Conservation (phyloP, 1,140 invertebrate genomes). For the Tribolium castaneum region DNA sequence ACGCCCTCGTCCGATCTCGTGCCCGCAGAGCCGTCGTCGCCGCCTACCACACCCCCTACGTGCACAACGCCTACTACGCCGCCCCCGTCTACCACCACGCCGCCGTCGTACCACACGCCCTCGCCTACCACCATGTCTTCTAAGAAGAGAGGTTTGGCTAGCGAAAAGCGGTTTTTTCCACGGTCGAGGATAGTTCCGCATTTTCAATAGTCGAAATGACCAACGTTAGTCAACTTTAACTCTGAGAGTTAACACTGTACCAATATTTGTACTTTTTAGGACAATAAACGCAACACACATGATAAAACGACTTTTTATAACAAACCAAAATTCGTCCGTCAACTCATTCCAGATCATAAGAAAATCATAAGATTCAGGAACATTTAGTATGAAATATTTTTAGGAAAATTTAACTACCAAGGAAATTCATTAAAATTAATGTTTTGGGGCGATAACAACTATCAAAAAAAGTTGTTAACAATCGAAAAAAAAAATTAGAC, state of each 20-base stretch:
- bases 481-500: too few species aligned
- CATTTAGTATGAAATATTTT: too few species aligned
- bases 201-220: conserved; percentile 22
- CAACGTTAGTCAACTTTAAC: conserved; percentile 29
- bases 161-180: conserved; percentile 11
- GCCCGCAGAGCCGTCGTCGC: conserved; percentile 34
- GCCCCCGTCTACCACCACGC: conserved; percentile 60
- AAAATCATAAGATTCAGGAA: too few species aligned
- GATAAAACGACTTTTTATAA: background rate
- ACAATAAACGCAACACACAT: background rate
- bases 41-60: conserved; percentile 49
- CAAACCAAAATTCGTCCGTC: too few species aligned
- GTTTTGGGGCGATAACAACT: too few species aligned
- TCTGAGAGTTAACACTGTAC: conserved; percentile 24
- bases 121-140: conserved; percentile 62
- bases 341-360: too few species aligned
- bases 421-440: too few species aligned
- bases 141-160: conserved; percentile 51
- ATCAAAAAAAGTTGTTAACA: too few species aligned
- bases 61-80: conserved; percentile 56
- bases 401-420: too few species aligned
- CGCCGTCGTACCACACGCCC: conserved; percentile 54
- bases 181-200: conserved; percentile 39
- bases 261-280: conserved; percentile 4
- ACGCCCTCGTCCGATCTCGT: conserved; percentile 21